Base-by-base conservation (phyloP, 53 echinoderm and acorn worm species). In the Patiria pectinifera region DNA sequence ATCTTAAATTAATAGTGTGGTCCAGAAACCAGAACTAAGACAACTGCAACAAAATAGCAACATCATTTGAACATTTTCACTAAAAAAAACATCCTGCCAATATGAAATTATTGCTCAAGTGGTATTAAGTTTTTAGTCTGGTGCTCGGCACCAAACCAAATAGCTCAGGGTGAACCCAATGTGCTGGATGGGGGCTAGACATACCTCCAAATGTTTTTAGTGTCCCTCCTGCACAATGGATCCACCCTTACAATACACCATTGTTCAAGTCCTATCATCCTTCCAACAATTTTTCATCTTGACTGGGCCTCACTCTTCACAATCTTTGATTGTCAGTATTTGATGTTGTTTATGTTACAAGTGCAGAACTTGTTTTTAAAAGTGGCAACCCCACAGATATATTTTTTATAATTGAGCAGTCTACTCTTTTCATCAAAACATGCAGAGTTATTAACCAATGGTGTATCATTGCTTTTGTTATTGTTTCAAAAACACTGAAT, bases 41-140 rank as follows among this genome's bases (percentile, higher is more conserved):
- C 19, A 45, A 78, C 79, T 78, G 46, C 45, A 78, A 78, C 45
- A 78, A 45, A 43, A 45, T 78, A 45, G 79, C 79, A 45, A 78
- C 15, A 74, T 21, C 22, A 23, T 3, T 74, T n/a, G 9, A 74
- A 24, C 74, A 15, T 12, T 78, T 16, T 13, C 11, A 45, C 35
- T 78, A 15, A 78, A 69, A 46, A 66, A 85, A 9, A 85, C 46
- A 19, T 14, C 72, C 19, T 74, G 75, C 72, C 71, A n/a, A 24
- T 86, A 86, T 86, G 74, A 87, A 87, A 87, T 86, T 86, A 71
- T 86, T 86, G 71, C 71, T 86, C 69, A 48, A 47, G 47, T 71
- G 63, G 21, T 44, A 16, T 44, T 14, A 22, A 4, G 43, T n/a
- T 83, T 26, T 84, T 18, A 45, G 79, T 78, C 79, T 78, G 78